Percentiles rank a stretch among this genome's conserved stretches.
Evolutionary conservation across 2,113 vertebrate genomes (phyloP).

Genomic region (Lampris megalopsis): DNA sequence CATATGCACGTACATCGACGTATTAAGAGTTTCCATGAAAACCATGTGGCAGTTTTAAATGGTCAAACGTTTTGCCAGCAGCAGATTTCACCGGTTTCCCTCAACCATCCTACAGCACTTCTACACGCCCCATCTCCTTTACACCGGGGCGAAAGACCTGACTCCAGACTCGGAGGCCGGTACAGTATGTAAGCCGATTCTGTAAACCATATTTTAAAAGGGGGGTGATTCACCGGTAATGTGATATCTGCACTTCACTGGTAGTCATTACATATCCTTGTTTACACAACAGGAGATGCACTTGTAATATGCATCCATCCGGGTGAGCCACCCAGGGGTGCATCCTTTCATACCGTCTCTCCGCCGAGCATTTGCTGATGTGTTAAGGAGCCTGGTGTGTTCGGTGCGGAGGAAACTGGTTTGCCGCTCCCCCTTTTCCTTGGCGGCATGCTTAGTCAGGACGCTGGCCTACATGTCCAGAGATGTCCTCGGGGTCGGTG

Average conservation of each 20-base stretch:
- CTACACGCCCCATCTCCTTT: slow-evolving; percentile 48
- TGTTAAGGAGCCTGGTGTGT: neutral
- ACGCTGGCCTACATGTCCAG: slow-evolving; percentile 26
- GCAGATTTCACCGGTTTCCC: slow-evolving; percentile 46
- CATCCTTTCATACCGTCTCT: slow-evolving; percentile 52
- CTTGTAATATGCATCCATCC: slow-evolving; percentile 54
- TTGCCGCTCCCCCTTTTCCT: slow-evolving; percentile 35
- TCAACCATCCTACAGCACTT: slow-evolving; percentile 30
- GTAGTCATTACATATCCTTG: slow-evolving; percentile 64
- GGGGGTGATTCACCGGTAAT: slow-evolving; percentile 66
- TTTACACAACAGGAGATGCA: slow-evolving; percentile 75
- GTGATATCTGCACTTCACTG: slow-evolving; percentile 65
- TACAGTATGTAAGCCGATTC: slow-evolving; percentile 66
- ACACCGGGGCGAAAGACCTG: slow-evolving; percentile 39
- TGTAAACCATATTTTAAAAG: slow-evolving; percentile 76
- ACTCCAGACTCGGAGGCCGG: slow-evolving; percentile 8
- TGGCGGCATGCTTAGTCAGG: slow-evolving; percentile 17
- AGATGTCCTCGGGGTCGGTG: slow-evolving; percentile 32
- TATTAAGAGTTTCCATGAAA: slow-evolving; percentile 54
- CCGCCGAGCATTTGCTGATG: slow-evolving; percentile 22
- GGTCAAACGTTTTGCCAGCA: slow-evolving; percentile 44
- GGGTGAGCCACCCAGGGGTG: slow-evolving; percentile 61
- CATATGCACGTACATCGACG: slow-evolving; percentile 69
- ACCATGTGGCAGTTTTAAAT: slow-evolving; percentile 64
- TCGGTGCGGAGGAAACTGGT: slow-evolving; percentile 30